Base-by-base conservation (phyloP, 2,888 invertebrate genomes). In the Hipparchia semele region DNA sequence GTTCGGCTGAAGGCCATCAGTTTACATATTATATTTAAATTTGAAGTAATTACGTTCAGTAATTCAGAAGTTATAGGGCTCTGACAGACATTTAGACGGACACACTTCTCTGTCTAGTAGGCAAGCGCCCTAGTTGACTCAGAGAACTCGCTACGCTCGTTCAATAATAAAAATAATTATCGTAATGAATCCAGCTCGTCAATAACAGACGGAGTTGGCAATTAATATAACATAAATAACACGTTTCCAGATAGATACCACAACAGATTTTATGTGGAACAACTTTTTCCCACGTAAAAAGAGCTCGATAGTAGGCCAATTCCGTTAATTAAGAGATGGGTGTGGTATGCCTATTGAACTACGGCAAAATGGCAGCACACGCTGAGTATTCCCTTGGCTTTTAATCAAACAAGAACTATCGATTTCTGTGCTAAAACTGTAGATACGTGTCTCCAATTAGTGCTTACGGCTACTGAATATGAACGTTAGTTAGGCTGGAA, bases 341-440 rank as follows among this genome's bases (percentile, higher is more conserved):
- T 80, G 78, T 78, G 72, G 72, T 70, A 72, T 68, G 73, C 73
- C 74, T 76, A 75, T 76, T 76, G 73, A 74, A 77, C 76, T 77
- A 77, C 77, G 73, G 77, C 75, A 78, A 79, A 76, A 77, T 77
- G 78, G 78, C 78, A 75, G 72, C 72, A 78, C 81, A 81, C 79
- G 77, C 82, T 84, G 77, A 75, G 82, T 86, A 86, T 86, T 87
- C 85, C 81, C 78, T 74, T 71, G 69, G 82, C 82, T 84, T 86
- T 78, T 83, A 81, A 83, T 86, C 83, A 86, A 86, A 87, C 86
- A 88, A 85, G 83, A 84, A 83, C 87, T 88, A 88, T 89, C 87
- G 87, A 89, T 88, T 86, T 81, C 82, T 79, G 78, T 79, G 82
- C 84, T 88, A 84, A 87, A 88, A 85, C 83, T 86, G 84, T 85